These are phyloP conservation scores for Eilema depressum DNA, from an alignment of 2,888 invertebrate genomes.

Conservation along the genomic window DNA sequence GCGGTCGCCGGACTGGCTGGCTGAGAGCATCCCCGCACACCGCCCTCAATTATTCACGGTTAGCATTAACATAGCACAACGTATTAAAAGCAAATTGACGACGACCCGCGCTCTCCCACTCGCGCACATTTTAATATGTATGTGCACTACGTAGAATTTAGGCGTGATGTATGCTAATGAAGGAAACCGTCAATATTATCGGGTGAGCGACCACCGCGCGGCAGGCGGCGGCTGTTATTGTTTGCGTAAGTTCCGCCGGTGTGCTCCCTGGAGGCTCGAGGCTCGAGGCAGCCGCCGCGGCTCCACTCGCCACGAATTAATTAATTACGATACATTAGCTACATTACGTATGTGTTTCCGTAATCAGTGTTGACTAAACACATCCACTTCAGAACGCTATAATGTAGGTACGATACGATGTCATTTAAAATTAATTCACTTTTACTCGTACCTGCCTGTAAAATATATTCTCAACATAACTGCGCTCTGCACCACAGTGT, in stretches of 20 bases:
- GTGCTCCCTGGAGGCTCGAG: conserved; percentile 12
- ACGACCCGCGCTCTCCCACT: conserved; percentile 9
- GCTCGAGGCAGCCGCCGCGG: conserved; percentile 1
- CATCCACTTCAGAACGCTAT: not conserved
- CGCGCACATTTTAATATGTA: conserved; percentile 32
- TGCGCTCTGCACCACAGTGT: not conserved
- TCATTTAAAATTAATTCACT: not conserved
- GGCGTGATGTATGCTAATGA: conserved; percentile 38
- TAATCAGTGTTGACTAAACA: conserved; percentile 4
- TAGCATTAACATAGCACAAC: conserved; percentile 58
- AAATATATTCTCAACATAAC: not conserved
- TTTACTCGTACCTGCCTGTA: not conserved
- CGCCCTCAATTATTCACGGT: conserved; percentile 61
- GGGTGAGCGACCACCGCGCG: not conserved
- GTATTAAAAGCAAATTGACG: conserved; percentile 50
- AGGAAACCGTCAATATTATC: conserved; percentile 30
- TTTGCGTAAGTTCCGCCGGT: not conserved
- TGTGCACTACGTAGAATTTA: conserved; percentile 34
- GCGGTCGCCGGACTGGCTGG: conserved; percentile 20
- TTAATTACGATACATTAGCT: conserved; percentile 16
- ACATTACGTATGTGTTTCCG: conserved; percentile 1
- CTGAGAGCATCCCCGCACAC: not conserved
- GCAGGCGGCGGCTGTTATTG: not conserved
- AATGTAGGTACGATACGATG: too few relatives aligned
- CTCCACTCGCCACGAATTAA: conserved; percentile 6